These are phyloP conservation scores for Ceriagrion tenellum DNA, from an alignment of 2,888 invertebrate genomes.

Conservation along the genomic window DNA sequence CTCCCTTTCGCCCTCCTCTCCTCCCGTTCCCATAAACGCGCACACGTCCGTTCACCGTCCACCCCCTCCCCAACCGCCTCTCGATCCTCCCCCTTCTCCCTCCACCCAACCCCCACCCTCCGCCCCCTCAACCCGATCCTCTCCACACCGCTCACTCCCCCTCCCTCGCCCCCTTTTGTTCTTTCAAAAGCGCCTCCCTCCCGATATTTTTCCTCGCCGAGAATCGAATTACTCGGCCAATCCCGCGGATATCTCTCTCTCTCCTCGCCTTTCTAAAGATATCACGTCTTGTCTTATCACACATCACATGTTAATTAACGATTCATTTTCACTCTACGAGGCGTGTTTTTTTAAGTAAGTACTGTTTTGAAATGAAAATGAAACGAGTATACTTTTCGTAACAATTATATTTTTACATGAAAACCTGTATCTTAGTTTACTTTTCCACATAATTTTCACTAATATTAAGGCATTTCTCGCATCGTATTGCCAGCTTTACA, in stretches of 20 bases:
- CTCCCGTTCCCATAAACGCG: not conserved
- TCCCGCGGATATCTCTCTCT: not conserved
- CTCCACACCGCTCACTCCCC: not conserved
- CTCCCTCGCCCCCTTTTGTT: not conserved
- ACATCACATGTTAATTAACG: not conserved
- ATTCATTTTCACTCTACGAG: not conserved
- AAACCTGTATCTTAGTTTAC: too few relatives aligned
- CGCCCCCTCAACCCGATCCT: too few relatives aligned
- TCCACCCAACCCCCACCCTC: not conserved
- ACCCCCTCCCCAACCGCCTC: too few relatives aligned
- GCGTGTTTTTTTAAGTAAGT: too few relatives aligned
- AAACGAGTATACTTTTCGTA: too few relatives aligned
- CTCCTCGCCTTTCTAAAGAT: not conserved
- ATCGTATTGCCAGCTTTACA: too few relatives aligned
- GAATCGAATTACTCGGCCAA: slow-evolving; percentile 12
- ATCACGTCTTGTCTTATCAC: not conserved
- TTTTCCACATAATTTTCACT: too few relatives aligned
- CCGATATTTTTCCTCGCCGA: not conserved
- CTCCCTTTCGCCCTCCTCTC: not conserved
- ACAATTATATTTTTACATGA: too few relatives aligned
- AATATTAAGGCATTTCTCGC: too few relatives aligned
- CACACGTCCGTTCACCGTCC: not conserved
- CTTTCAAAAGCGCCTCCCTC: not conserved
- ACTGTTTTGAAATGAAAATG: too few relatives aligned
- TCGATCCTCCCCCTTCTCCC: not conserved